Evolutionary conservation across 2,113 vertebrate species (phyloP), one percentile per base, ranked within the genome.

Genomic region (Pteruthius melanotis): DNA sequence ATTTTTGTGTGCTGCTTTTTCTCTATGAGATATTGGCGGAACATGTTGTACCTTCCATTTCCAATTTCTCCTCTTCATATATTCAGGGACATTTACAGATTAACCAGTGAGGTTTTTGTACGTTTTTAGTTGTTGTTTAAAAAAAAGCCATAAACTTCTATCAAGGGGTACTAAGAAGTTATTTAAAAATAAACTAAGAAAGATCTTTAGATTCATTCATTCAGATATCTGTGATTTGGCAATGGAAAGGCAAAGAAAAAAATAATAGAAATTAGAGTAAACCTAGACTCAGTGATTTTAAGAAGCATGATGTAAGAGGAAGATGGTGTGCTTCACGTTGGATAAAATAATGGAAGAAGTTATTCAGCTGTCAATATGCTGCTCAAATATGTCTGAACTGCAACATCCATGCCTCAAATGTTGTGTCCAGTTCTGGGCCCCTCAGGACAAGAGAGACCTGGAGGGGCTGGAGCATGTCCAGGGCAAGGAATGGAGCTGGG

Each of bases 361-460:
- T 57, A 10, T 37, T 93, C 37, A 23, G 19, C 5, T 57, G 9
- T 39, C 9, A 20, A 65, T 59, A 11, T 37, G 33, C 49, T 60
- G 50, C 68, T 77, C 24, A 61, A 30, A 66, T 85, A 37, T 37
- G 15, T 16, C 56, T 56, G 65, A 53, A 21, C 15, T 40, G 11
- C 64, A 82, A 33, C 9, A 23, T 5, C 11, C 31, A 44, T 22
- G 19, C 18, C 26, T 60, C 12, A 0, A 7, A 1, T 52, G 1
- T 39, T 52, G 27, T 5, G 45, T 2, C 2, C 53, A 22, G 37
- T 0, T 44, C 44, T 52, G 63, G 14, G 37, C 37, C 22, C 35
- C 37, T 60, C 70, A 50, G 16, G 11, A 31, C 17, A 26, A 0
- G 19, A 0, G 0, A 44, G 33, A 27, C 31, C 0, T 1, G 0